Percentiles rank a stretch among this genome's conserved stretches.
Evolutionary conservation across 2,797 vertebrate genomes (phyloP).

Genomic region (Selene dorsalis): DNA sequence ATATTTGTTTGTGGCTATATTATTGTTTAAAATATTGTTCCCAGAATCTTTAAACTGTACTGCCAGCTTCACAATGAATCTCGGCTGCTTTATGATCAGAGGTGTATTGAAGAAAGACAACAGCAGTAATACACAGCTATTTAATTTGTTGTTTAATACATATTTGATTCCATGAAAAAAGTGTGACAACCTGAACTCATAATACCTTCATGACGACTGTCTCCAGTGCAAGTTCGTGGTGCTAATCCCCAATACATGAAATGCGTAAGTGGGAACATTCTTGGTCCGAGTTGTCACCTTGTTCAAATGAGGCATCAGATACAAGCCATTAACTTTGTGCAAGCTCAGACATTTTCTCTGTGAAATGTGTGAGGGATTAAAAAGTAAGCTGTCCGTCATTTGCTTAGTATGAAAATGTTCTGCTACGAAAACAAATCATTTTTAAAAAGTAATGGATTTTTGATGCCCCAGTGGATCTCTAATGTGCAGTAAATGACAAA

Average conservation of each 20-base stretch:
- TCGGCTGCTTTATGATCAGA: background rate
- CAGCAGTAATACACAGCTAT: background rate
- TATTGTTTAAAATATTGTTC: too few relatives aligned
- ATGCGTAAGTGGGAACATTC: constrained; percentile 26
- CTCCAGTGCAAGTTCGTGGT: constrained; percentile 24
- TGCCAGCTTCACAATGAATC: background rate
- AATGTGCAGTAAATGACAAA: constrained; percentile 66
- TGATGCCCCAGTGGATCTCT: constrained; percentile 48
- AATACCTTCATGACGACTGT: background rate
- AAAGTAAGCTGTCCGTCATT: constrained; percentile 54
- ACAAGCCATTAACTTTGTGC: constrained; percentile 60
- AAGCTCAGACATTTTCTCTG: constrained; percentile 44
- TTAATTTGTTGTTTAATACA: background rate
- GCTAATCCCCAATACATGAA: constrained; percentile 19
- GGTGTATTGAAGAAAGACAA: background rate
- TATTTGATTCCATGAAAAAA: background rate
- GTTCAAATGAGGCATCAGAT: constrained; percentile 52
- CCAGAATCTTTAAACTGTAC: too few relatives aligned
- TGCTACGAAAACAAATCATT: constrained; percentile 53
- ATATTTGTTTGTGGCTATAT: too few relatives aligned
- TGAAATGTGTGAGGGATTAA: constrained; percentile 43
- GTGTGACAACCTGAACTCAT: background rate
- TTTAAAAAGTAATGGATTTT: constrained; percentile 58
- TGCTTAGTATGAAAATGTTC: constrained; percentile 45
- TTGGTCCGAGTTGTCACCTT: constrained; percentile 14